Evolutionary conservation across 2,888 invertebrate species (phyloP), one percentile per base, ranked within the genome.

Genomic region (Parnassius smintheus): DNA sequence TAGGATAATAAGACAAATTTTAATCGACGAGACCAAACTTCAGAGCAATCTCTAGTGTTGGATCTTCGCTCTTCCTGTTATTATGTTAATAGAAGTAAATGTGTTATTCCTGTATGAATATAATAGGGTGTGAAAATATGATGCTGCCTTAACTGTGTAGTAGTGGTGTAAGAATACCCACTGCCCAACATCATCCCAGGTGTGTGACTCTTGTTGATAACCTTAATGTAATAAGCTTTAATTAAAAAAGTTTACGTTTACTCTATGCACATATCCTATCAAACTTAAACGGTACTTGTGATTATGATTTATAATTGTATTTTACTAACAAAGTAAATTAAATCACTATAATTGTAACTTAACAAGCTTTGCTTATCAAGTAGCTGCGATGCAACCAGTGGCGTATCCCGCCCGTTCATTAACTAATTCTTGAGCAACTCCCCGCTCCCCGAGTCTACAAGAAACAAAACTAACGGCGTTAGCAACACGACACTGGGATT

Each of bases 381-480:
- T 56, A 56, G 48, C 63, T 59, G 22, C 48, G 61, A 62, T 64
- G 65, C 65, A 65, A 61, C 57, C 66, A 53, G 59, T 73, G 72
- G 76, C 77, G 81, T 80, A 83, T 81, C 81, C 76, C 74, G 74
- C 49, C 77, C 72, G 78, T 88, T 89, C 87, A 86, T 90, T 88
- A 88, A 83, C 82, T 88, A 87, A 89, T 85, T 87, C 85, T 81
- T 77, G 82, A 81, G 83, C 82, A 83, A 81, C 80, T 78, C 82
- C 51, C 11, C 35, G 77, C 82, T 80, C 77, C 82, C 80, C 77
- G 76, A 78, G 81, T 81, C 83, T 79, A 80, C 85, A 84, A 88
- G 90, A 87, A 86, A 89, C 86, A 82, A 85, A 89, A 88, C 90
- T 89, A 89, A 91, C 91, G 87, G 86, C 82, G 81, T 77, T 72